Evolutionary conservation across 2,797 vertebrate genomes (phyloP), one percentile per base, ranked within the genome.

Genomic region (Eutrigla gurnardus): DNA sequence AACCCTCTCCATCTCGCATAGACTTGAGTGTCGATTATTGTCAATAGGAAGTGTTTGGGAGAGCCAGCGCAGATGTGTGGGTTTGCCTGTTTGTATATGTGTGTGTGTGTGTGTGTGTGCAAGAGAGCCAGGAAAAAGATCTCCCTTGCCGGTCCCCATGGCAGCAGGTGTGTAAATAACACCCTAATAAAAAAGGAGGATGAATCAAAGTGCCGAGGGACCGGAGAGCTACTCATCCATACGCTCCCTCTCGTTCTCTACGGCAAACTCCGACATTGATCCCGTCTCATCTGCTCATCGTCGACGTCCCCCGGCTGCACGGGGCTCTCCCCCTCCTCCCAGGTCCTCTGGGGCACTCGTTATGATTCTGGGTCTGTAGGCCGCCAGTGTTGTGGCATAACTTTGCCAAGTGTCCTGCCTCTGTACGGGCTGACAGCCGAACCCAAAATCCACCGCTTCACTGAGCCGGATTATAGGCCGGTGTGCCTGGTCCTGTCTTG

Each of bases 301-400:
- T 79, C 70, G 53, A 37, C 36, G 11, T 80, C 77, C 70, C 81
- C 49, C 15, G 32, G 72, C 77, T 75, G 74, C 77, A 36, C 50
- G 12, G 14, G 58, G 18, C 68, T 36, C 66, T 42, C 70, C 65
- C 69, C 65, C 66, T 65, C 62, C 70, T 52, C 77, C 73, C 60
- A 8, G 40, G 58, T 86, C 86, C 78, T 47, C 69, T 35, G 80
- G 88, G 81, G 63, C 62, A 18, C 82, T 93, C 88, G 83, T 94
- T 93, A 91, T 90, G 90, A 95, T 94, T 93, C 94, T 90, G 89
- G 89, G 90, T 92, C 90, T 95, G 91, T 93, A 84, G 92, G 78
- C 89, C 64, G 18, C 40, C 9, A 77, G 77, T 80, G 85, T 79
- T 54, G 79, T 85, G 81, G 91, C 90, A 93, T 93, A 86, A 93